Evolutionary conservation across 2,113 vertebrate species (phyloP), one percentile per base, ranked within the genome.

Genomic region (Mustelus asterias): DNA sequence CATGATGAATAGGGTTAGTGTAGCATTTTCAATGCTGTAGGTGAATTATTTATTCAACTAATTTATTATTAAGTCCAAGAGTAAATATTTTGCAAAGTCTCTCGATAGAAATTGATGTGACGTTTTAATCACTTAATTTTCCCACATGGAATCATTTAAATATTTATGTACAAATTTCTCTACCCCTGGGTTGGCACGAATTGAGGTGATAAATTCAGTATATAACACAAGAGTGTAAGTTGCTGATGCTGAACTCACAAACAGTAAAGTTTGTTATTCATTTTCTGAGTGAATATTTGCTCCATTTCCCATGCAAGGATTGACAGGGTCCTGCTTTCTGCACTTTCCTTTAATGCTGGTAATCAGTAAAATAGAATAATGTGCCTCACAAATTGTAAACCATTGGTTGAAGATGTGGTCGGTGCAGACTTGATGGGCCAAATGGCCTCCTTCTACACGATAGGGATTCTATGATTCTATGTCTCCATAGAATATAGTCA

Each of bases 21-120:
- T 20, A 20, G 29, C 89, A 92, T 92, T 92, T 92, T 58, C 89
- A 92, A 92, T 92, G 58, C n/a, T 92, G 5, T 37, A 16, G 29
- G 29, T 90, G n/a, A 60, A 90, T 90, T 90, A 63, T 90, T 90
- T 90, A 90, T 90, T 92, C 29, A 65, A 92, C 89, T 92, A n/a
- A 92, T n/a, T 92, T 92, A 92, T n/a, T 37, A 92, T 65, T 4
- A 92, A 83, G 37, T 65, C 60, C 5, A 41, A 37, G 89, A 65
- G 60, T 65, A 92, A 92, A 92, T 92, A n/a, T 92, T 92, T 92
- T 63, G 58, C 58, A 92, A 63, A 8, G 58, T 16, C 60, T 89
- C 54, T 89, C 26, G 24, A 48, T 37, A 37, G n/a, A 83, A 83
- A 60, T 92, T 92, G 29, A 92, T 65, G 16, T n/a, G 58, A 92